phyloP scores from a whole-genome alignment of 2,888 invertebrate species.

The Rambutsinella grinnellia region DNA sequence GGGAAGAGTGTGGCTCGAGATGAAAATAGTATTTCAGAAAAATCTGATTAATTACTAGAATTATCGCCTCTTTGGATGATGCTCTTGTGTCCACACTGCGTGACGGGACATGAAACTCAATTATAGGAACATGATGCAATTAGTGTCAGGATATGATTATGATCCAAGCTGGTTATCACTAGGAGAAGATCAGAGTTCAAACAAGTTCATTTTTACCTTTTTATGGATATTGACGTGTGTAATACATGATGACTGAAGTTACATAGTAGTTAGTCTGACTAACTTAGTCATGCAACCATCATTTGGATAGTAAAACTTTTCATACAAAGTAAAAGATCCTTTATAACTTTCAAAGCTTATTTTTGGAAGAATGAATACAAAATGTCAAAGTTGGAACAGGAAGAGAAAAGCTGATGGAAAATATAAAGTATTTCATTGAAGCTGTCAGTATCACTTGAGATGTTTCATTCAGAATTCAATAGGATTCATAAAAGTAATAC shows the following conservation, averaged over 20 bases:
- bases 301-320: too few species aligned
- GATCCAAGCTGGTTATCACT: conserved; percentile 12
- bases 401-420: not conserved
- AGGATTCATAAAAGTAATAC: not conserved
- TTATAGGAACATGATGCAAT: conserved; percentile 41
- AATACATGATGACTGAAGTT: too few species aligned
- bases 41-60: conserved; percentile 37
- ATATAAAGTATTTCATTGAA: not conserved
- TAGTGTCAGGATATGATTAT: conserved; percentile 37
- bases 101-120: conserved; percentile 41
- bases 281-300: too few species aligned
- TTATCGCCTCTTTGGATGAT: conserved; percentile 40
- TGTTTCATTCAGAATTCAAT: not conserved
- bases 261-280: too few species aligned
- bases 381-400: not conserved
- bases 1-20: too few species aligned
- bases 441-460: not conserved
- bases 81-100: conserved; percentile 25
- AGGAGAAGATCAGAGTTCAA: conserved; percentile 22
- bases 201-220: conserved; percentile 30
- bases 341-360: too few species aligned
- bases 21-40: conserved; percentile 25
- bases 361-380: too few species aligned
- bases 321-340: too few species aligned
- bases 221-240: too few species aligned